phyloP scores from a whole-genome alignment of 2,797 vertebrate genomes.

The Rhynchonycteris naso region DNA sequence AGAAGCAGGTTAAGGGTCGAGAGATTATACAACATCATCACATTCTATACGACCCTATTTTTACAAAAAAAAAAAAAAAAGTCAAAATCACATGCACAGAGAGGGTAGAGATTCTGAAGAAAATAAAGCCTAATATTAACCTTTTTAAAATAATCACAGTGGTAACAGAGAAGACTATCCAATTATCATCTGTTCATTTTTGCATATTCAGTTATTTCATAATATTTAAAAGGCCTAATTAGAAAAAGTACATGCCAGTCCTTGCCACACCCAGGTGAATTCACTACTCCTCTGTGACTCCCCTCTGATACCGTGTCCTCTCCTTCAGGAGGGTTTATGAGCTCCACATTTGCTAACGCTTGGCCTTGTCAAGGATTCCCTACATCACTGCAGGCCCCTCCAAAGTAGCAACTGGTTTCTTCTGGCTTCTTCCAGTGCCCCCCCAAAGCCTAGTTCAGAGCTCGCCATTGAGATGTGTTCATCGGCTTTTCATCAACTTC shows the following conservation, averaged over 20 bases:
- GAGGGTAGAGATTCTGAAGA: not conserved
- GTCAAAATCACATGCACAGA: not conserved
- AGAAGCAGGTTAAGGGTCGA: not conserved
- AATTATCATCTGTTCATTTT: not conserved
- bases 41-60: not conserved
- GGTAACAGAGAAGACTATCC: not conserved
- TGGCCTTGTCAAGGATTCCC: not conserved
- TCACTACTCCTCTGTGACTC: not conserved
- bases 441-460: not conserved
- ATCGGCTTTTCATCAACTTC: not conserved
- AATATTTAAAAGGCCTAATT: not conserved
- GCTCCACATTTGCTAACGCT: not conserved
- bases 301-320: accelerated
- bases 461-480: not conserved
- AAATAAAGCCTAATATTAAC: not conserved
- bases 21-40: not conserved
- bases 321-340: not conserved
- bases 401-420: not conserved
- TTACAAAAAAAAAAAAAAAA: not conserved
- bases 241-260: not conserved
- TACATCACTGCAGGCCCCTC: not conserved
- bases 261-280: not conserved
- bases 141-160: not conserved
- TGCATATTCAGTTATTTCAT: not conserved
- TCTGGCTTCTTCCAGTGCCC: not conserved